Conservation (phyloP, 2,888 invertebrate genomes). For the Itoplectis maculator region DNA sequence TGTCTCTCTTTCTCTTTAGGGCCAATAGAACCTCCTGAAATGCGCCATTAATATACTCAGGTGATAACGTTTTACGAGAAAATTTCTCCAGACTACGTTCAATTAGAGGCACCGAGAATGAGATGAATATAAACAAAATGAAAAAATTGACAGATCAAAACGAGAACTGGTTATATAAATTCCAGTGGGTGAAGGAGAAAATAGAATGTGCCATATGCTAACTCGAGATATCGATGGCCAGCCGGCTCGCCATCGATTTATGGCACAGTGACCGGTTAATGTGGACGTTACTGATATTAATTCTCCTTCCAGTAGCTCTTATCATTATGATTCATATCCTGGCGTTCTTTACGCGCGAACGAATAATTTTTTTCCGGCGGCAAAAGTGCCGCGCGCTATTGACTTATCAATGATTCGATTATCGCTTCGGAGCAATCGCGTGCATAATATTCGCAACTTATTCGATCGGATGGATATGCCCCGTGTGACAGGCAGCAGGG, state of each 20-base stretch:
- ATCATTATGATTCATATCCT: slow-evolving; percentile 20
- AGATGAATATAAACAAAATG: not conserved
- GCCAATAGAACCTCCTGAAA: slow-evolving; percentile 29
- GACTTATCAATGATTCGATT: slow-evolving; percentile 69
- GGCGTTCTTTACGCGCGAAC: slow-evolving; percentile 35
- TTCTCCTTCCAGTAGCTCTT: slow-evolving; percentile 38
- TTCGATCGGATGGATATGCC: slow-evolving; percentile 20
- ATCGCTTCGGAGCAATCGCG: slow-evolving; percentile 61
- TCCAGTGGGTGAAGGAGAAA: not conserved
- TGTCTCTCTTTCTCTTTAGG: slow-evolving; percentile 10
- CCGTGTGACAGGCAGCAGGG: slow-evolving; percentile 59
- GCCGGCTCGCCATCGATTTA: slow-evolving; percentile 17
- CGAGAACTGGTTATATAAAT: not conserved
- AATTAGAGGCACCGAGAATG: not conserved
- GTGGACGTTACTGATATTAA: slow-evolving; percentile 16
- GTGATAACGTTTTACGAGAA: slow-evolving; percentile 50
- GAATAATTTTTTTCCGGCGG: slow-evolving; percentile 34
- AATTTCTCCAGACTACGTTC: not conserved
- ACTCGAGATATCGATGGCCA: slow-evolving; percentile 11
- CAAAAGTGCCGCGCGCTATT: slow-evolving; percentile 27
- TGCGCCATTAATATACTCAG: slow-evolving; percentile 46
- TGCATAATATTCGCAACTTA: slow-evolving; percentile 48
- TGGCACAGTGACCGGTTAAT: slow-evolving; percentile 11
- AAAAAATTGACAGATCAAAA: not conserved
- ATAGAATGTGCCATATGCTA: not conserved